phyloP scores from a whole-genome alignment of 2,113 vertebrate genomes.

The Macaca nemestrina region DNA sequence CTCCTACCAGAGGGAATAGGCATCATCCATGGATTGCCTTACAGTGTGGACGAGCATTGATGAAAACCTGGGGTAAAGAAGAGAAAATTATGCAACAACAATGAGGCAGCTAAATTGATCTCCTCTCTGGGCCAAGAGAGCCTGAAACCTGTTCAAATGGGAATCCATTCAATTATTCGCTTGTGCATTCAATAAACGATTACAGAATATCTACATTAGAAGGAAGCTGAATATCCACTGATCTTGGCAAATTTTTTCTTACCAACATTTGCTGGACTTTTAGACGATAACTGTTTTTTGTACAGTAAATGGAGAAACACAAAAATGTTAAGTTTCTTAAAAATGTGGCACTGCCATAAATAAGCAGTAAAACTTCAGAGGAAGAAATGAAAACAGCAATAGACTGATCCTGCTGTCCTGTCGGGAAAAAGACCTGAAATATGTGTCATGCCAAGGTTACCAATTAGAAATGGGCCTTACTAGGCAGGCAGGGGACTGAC shows the following conservation, averaged over 20 bases:
- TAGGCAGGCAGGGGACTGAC: background rate
- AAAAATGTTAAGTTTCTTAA: constrained; percentile 28
- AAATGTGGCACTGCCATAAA: constrained; percentile 19
- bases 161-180: background rate
- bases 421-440: background rate
- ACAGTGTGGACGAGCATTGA: background rate
- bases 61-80: background rate
- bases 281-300: background rate
- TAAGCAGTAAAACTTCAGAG: constrained; percentile 23
- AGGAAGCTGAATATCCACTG: background rate
- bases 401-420: background rate
- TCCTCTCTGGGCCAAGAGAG: background rate
- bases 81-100: background rate
- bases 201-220: background rate
- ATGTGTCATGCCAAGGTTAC: background rate
- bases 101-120: background rate
- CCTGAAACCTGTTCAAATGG: background rate
- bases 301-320: background rate
- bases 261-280: constrained; percentile 20
- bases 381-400: background rate
- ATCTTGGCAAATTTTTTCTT: background rate
- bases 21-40: no score
- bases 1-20: background rate
- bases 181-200: background rate
- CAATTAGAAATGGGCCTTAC: background rate